Base-by-base conservation (phyloP, 2,888 invertebrate genomes). In the Emmelina monodactyla region DNA sequence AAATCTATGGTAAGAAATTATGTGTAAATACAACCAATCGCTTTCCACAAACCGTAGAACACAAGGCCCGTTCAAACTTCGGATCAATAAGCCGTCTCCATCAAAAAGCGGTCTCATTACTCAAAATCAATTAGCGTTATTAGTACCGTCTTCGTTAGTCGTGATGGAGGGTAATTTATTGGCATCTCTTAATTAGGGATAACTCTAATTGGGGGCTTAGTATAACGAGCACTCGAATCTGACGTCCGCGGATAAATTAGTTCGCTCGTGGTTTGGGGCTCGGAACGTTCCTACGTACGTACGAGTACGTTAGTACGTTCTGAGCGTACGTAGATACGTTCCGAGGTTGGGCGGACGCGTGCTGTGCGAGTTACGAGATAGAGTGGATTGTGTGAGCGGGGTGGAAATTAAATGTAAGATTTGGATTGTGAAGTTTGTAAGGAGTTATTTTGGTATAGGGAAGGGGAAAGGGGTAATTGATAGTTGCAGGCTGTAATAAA, bases 111-210 rank as follows among this genome's bases (percentile, higher is more conserved):
- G 63, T 73, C 79, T 75, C 76, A 79, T 79, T 79, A 79, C 79
- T 79, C 79, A 79, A 79, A 78, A 79, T 78, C 79, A 79, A 79
- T 79, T 79, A 79, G 65, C 71, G 76, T 78, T 78, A 79, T 79
- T 79, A 79, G 79, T 73, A 69, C 66, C 70, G 78, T 79, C 80
- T 79, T 80, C 79, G 78, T 78, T 78, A 79, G 75, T 58, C 71
- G 71, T 80, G 81, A 80, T 80, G 79, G 81, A 79, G 81, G 79
- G 81, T 80, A 81, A 81, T 81, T 81, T 81, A 81, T 81, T 78
- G 81, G 81, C 81, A 81, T 81, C 81, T 81, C 81, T 81, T 81
- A 81, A 81, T 81, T 81, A 81, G 81, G 81, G 81, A 80, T 81
- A 81, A 80, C 81, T 81, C 81, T 81, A 81, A 81, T 81, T 81